Percentiles rank a stretch among this genome's conserved stretches.
These are phyloP conservation scores for Lepidurus packardi DNA, from an alignment of 1,140 invertebrate species.

Conservation along the genomic window DNA sequence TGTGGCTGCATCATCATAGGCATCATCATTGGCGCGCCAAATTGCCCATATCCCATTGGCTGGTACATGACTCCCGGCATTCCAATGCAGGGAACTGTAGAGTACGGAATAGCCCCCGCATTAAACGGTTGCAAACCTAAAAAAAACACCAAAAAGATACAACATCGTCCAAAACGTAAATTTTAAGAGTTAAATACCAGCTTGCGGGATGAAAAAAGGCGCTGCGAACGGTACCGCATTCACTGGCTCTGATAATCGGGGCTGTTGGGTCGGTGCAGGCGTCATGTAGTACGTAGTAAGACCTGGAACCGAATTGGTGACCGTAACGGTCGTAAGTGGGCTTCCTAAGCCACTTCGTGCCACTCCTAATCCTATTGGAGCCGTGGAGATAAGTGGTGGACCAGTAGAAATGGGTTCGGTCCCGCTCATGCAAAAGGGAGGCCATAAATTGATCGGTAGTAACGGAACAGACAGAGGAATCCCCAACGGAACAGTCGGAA, in stretches of 20 bases:
- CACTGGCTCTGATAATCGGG: not conserved
- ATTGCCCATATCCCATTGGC: constrained; percentile 42
- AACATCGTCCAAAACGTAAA: constrained; percentile 35
- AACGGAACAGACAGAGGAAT: constrained; percentile 19
- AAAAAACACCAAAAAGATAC: constrained; percentile 36
- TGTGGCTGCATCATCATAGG: constrained; percentile 43
- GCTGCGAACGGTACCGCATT: not conserved
- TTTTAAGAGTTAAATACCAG: constrained; percentile 5
- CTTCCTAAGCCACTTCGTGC: constrained; percentile 36
- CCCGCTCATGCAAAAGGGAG: constrained; percentile 53
- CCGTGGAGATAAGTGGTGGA: constrained; percentile 56
- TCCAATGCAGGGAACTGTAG: not conserved
- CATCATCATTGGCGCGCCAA: constrained; percentile 45
- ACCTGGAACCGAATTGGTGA: constrained; percentile 36
- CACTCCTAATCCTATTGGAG: constrained; percentile 45
- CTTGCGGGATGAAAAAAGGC: not conserved
- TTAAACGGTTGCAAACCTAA: constrained; percentile 44
- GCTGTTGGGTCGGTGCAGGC: constrained; percentile 23
- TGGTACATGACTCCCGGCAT: constrained; percentile 53
- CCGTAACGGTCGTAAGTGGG: constrained; percentile 40
- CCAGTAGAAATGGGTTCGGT: constrained; percentile 40
- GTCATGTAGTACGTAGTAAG: constrained; percentile 33
- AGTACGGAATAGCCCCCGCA: constrained; percentile 41
- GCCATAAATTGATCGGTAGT: constrained; percentile 51
- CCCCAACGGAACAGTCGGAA: not conserved